Percentiles rank a stretch among this genome's conserved stretches.
These are phyloP conservation scores for Nineta flava DNA, from an alignment of 2,888 invertebrate genomes.

Conservation along the genomic window DNA sequence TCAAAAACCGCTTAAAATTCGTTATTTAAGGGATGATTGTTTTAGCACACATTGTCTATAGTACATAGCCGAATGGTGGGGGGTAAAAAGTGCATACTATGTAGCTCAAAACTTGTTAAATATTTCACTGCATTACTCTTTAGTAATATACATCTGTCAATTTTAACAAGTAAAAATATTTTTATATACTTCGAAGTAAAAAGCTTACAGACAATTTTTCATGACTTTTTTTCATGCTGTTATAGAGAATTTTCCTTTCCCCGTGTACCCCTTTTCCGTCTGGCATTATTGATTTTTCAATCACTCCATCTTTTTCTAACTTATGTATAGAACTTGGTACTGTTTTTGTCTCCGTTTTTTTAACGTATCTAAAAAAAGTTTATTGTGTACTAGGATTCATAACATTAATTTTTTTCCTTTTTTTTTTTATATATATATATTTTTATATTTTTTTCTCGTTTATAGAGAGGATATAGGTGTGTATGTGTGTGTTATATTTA, in stretches of 20 bases:
- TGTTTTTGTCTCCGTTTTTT: slow-evolving; percentile 3
- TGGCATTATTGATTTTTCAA: slow-evolving; percentile 8
- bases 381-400: slow-evolving; percentile 4
- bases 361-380: slow-evolving; percentile 4
- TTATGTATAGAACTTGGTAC: slow-evolving; percentile 1
- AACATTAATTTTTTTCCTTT: background rate
- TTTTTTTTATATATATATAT: background rate
- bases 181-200: slow-evolving; percentile 4
- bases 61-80: too few species aligned
- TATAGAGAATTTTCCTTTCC: slow-evolving; percentile 6
- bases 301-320: slow-evolving; percentile 6
- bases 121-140: background rate
- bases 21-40: too few species aligned
- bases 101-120: too few species aligned
- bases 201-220: slow-evolving; percentile 5
- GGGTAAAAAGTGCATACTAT: too few species aligned
- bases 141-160: background rate
- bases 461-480: too few species aligned
- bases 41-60: too few species aligned
- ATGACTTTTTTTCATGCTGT: slow-evolving; percentile 5
- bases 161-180: slow-evolving; percentile 3
- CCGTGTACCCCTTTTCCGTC: slow-evolving; percentile 7
- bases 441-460: background rate
- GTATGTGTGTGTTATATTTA: too few species aligned
- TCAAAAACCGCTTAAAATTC: too few species aligned